Conservation (phyloP, 1,140 invertebrate species). For the honey bee (Apis mellifera) region Amel_HAv3.1 CM009939.2:8874001-8874500, state of each 20-base stretch:
- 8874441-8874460: not conserved
- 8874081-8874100: not conserved
- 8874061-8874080: conserved; percentile 13
- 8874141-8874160: too few relatives aligned
- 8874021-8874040: conserved; percentile 45
- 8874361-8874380: too few relatives aligned
- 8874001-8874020: conserved; percentile 49
- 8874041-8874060: conserved; percentile 38
- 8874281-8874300: not conserved
- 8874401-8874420: not conserved
- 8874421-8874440: not conserved
- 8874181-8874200: not conserved
- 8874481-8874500: not conserved
- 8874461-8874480: not conserved
- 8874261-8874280: not conserved
- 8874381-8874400: not conserved
- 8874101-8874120: conserved; percentile 9
- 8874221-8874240: too few relatives aligned
- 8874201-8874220: not conserved
- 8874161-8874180: not conserved
- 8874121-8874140: not conserved
- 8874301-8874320: too few relatives aligned
- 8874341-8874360: not conserved
- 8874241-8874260: not conserved
- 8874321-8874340: not conserved